Base-by-base conservation (phyloP, 1,140 invertebrate genomes). In the Colletes latitarsis region DNA sequence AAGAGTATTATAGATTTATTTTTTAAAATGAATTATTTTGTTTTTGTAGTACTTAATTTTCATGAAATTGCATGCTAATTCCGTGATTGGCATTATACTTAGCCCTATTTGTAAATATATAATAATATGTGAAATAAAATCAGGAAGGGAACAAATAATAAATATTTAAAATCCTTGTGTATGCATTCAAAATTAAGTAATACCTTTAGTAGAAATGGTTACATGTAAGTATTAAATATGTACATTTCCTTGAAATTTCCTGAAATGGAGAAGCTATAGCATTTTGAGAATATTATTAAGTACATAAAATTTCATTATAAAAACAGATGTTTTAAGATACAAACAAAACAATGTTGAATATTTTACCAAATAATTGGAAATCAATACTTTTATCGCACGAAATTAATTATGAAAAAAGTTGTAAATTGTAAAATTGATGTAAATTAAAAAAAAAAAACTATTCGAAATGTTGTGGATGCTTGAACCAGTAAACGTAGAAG, bases 201-300 rank as follows among this genome's bases (percentile, higher is more conserved):
- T 70, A 77, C 67, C 67, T 70, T 70, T 62, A 6, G 19, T 17
- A 77, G 55, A 62, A 77, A 70, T 70, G 19, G 52, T 70, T 69
- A 79, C 41, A 63, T 66, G 19, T 60, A 66, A 79, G 60, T 41
- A 43, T 64, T 68, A 76, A 6, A 66, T 66, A 53, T 66, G 55
- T 19, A 57, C 41, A 79, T 62, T 76, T 77, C 41, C 75, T 78
- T 70, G 30, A 53, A 69, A 77, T 53, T 79, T 58, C 64, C 46
- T 69, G 52, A 69, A 77, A 78, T 71, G 62, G 41, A 78, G 52
- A 69, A 69, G 49, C 75, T 77, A 62, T 46, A 69, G 66, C 68
- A 77, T 52, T 77, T 70, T 64, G 52, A 60, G 67, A 62, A 70
- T 62, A 77, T 70, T 70, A 62, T 58, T 58, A 41, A 77, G 46